phyloP scores from a whole-genome alignment of 1,140 invertebrate species.

The Drosophila fuyamai region DNA sequence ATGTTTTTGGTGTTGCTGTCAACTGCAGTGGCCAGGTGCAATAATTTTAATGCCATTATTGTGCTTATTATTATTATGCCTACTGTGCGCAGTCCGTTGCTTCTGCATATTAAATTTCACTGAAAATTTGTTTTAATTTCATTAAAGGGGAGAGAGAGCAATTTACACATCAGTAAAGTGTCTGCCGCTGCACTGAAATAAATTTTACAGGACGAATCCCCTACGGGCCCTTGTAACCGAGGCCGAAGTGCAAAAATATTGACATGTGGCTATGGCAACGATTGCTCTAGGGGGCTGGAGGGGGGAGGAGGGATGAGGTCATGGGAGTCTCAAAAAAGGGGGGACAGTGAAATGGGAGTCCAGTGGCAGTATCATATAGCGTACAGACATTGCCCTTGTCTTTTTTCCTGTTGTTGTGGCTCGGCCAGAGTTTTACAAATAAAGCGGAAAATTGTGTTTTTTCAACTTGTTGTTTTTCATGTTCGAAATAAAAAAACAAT shows the following conservation, averaged over 20 bases:
- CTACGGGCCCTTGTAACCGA: constrained; percentile 55
- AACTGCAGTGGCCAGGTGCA: constrained; percentile 22
- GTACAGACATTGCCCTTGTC: constrained; percentile 55
- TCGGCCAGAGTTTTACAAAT: constrained; percentile 57
- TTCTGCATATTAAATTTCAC: constrained; percentile 34
- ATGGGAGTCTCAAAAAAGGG: neutral
- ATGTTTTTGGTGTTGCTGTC: constrained; percentile 18
- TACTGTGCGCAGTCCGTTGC: neutral
- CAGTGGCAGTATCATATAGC: constrained; percentile 53
- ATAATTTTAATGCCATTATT: constrained; percentile 48
- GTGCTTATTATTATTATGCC: constrained; percentile 38
- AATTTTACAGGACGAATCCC: constrained; percentile 42
- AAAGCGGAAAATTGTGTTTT: constrained; percentile 77
- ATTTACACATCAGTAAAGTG: constrained; percentile 76
- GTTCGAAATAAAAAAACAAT: constrained; percentile 31
- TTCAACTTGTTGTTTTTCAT: constrained; percentile 55
- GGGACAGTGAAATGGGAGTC: neutral
- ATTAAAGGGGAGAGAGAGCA: constrained; percentile 66
- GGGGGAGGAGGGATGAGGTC: neutral
- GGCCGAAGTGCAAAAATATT: constrained; percentile 72
- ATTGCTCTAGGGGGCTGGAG: neutral
- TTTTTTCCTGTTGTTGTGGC: constrained; percentile 33
- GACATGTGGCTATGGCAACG: constrained; percentile 69
- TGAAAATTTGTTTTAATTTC: constrained; percentile 79
- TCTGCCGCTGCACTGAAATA: constrained; percentile 43